A percentile compares a stretch with the other conserved stretches of the same genome.
Conservation (phyloP, 1,140 invertebrate genomes). For the Coboldia fuscipes region DNA sequence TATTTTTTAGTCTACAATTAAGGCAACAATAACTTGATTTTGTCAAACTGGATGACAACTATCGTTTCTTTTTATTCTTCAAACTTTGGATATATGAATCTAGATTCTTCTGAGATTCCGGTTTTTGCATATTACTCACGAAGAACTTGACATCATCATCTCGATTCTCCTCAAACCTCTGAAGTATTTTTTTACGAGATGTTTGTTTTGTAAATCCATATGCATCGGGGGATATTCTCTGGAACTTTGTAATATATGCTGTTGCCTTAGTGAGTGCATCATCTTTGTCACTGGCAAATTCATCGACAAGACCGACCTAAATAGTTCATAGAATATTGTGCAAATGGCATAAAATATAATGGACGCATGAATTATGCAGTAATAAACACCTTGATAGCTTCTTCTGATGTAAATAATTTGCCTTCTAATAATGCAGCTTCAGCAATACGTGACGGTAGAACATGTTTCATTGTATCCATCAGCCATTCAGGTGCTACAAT, state of each 20-base stretch:
- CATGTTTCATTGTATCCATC: background rate
- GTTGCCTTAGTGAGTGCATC: conserved; percentile 41
- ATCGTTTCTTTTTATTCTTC: conserved; percentile 34
- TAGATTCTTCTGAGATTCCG: conserved; percentile 41
- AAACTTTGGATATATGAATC: conserved; percentile 44
- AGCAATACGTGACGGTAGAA: background rate
- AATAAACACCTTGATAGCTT: conserved; percentile 43
- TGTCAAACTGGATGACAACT: no score
- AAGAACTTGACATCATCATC: conserved; percentile 38
- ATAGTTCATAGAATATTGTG: conserved; percentile 13
- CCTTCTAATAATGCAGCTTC: background rate
- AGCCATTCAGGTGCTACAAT: background rate
- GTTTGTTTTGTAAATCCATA: conserved; percentile 36
- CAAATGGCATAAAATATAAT: no score
- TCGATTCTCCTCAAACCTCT: conserved; percentile 31
- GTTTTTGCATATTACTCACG: conserved; percentile 29
- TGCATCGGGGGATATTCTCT: conserved; percentile 35
- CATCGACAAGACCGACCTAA: conserved; percentile 48
- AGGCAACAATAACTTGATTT: no score
- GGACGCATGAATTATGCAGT: no score
- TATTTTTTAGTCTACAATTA: no score
- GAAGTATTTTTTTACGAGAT: conserved; percentile 28
- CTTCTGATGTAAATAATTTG: conserved; percentile 36
- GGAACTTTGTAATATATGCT: conserved; percentile 37
- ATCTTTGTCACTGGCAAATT: conserved; percentile 40